phyloP scores from a whole-genome alignment of 2,797 vertebrate species.

The Artibeus lituratus region DNA sequence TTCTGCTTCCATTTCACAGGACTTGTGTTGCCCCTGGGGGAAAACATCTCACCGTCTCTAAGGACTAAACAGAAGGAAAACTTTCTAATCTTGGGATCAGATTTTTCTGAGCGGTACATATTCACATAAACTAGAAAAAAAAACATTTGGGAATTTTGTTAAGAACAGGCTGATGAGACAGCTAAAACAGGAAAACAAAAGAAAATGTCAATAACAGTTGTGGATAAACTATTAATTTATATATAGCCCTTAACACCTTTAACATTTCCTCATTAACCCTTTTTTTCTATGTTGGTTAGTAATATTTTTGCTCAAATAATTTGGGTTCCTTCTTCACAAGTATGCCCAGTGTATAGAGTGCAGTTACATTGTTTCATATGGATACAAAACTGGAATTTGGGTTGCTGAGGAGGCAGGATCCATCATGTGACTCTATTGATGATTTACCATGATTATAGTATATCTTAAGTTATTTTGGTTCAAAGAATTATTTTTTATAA shows the following conservation, averaged over 20 bases:
- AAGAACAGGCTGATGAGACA: not conserved
- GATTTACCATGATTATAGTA: slow-evolving; percentile 13
- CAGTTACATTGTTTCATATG: not conserved
- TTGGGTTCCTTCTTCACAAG: slow-evolving; percentile 11
- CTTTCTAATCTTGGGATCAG: slow-evolving; percentile 30
- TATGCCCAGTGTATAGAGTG: not conserved
- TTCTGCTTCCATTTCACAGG: not conserved
- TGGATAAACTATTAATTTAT: slow-evolving; percentile 7
- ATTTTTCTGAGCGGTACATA: slow-evolving; percentile 25
- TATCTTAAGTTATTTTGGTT: not conserved
- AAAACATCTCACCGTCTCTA: not conserved
- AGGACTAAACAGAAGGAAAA: slow-evolving; percentile 22
- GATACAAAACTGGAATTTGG: not conserved
- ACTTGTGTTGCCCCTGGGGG: not conserved
- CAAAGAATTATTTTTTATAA: slow-evolving; percentile 16
- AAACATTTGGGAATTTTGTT: slow-evolving; percentile 22
- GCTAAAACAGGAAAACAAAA: slow-evolving; percentile 36
- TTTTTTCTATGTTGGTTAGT: not conserved
- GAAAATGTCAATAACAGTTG: slow-evolving; percentile 22
- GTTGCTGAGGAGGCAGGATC: not conserved
- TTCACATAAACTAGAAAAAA: slow-evolving; percentile 25
- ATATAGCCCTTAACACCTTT: not conserved
- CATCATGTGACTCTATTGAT: not conserved
- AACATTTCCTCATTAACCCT: not conserved
- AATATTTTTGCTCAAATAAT: slow-evolving; percentile 27